Percentiles rank a stretch among this genome's conserved stretches.
These are phyloP conservation scores for Bombus huntii DNA, from an alignment of 1,140 invertebrate species.

Conservation along the genomic window DNA sequence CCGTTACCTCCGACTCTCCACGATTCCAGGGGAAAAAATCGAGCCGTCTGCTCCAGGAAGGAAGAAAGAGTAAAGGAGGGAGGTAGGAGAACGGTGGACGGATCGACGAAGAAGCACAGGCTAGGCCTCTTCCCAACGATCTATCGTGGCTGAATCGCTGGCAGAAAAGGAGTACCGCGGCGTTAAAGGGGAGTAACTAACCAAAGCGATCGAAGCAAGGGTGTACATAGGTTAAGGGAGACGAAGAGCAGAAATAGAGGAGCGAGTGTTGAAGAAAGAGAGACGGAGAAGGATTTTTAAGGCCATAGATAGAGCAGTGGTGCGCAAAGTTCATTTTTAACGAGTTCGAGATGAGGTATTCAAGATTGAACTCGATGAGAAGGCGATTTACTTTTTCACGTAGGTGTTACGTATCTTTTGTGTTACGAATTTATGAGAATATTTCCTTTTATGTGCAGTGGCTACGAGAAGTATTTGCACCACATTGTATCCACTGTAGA, in stretches of 20 bases:
- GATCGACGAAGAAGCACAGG: conserved; percentile 16
- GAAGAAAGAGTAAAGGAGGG: not conserved
- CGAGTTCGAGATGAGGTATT: not conserved
- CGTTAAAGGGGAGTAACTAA: conserved; percentile 63
- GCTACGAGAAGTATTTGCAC: too few relatives aligned
- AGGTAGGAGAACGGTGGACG: not conserved
- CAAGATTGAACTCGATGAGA: not conserved
- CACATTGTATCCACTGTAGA: too few relatives aligned
- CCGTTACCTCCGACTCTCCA: conserved; percentile 43
- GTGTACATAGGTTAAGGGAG: not conserved
- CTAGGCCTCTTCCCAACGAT: conserved; percentile 41
- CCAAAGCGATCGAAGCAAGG: conserved; percentile 17
- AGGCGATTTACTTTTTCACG: not conserved
- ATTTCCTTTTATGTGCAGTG: too few relatives aligned
- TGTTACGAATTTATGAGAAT: not conserved
- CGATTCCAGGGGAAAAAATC: conserved; percentile 27
- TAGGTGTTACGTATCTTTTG: not conserved
- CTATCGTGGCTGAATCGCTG: conserved; percentile 60
- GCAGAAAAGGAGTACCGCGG: conserved; percentile 51
- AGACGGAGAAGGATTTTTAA: not conserved
- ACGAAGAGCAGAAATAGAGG: not conserved
- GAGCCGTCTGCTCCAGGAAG: conserved; percentile 9
- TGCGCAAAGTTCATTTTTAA: conserved; percentile 22
- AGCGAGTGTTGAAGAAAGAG: conserved; percentile 1
- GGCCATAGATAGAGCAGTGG: not conserved